Base-by-base conservation (phyloP, 2,888 invertebrate genomes). In the Drosophila histrio region DNA sequence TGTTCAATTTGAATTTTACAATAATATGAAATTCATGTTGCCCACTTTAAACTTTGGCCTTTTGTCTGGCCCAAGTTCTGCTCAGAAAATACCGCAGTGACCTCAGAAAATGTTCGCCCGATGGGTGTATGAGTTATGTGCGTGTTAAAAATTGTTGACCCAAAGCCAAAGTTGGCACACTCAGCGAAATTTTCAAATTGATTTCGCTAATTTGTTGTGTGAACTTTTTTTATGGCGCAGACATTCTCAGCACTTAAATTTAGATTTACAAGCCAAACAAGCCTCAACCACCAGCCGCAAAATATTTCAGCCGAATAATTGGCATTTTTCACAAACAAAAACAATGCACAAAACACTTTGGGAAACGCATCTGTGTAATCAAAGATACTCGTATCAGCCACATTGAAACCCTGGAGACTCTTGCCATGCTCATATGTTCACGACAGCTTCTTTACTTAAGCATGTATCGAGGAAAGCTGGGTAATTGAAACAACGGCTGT, bases 171-270 rank as follows among this genome's bases (percentile, higher is more conserved):
- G 68, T 41, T 50, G 9, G 44, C 36, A 24, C 24, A 52, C 54
- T 52, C 38, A 46, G 54, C 17, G 26, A 70, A 82, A 49, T 72
- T 59, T 59, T 60, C 36, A 63, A 83, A 79, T 79, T 83, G 69
- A 81, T 86, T 83, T 68, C 60, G 67, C 59, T 86, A 86, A 81
- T 77, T 77, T 79, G 72, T 61, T 60, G 75, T 15, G 13, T 15
- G 41, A 75, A 60, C 64, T 75, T 59, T 50, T 72, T 59, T 59
- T 64, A 53, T 59, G 50, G 32, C 41, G 8, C 24, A 24, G 30
- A 54, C 36, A 50, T 64, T 72, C 54, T 32, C 36, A 7, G 47
- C 52, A 57, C 69, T 70, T 74, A 69, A 69, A 72, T 69, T 36
- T 53, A 36, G 49, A 63, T 53, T 74, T 58, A 36, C 21, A 26